These are phyloP conservation scores for Serripes groenlandicus DNA, from an alignment of 2,888 invertebrate species.

Conservation along the genomic window DNA sequence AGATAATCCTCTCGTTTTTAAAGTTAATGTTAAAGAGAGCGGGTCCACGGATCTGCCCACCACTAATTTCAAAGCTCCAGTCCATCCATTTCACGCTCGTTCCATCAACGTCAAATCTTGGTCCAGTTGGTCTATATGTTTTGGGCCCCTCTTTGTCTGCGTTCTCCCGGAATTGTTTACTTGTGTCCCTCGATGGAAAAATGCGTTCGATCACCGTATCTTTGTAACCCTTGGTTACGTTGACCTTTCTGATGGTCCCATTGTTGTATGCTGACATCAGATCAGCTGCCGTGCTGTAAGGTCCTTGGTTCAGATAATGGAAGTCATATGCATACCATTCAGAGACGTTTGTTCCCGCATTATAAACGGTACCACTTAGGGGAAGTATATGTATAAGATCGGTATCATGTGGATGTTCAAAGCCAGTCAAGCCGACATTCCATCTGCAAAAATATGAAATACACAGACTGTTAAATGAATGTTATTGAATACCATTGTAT, in stretches of 20 bases:
- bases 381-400: slow-evolving; percentile 71
- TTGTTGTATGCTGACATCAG: slow-evolving; percentile 64
- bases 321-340: slow-evolving; percentile 70
- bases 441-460: slow-evolving; percentile 44
- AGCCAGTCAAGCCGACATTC: slow-evolving; percentile 41
- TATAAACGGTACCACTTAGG: slow-evolving; percentile 66
- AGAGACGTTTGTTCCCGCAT: slow-evolving; percentile 66
- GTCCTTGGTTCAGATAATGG: slow-evolving; percentile 75
- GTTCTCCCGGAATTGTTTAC: slow-evolving; percentile 48
- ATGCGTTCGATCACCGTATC: slow-evolving; percentile 55
- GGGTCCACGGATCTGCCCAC: slow-evolving; percentile 70
- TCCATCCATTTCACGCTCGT: slow-evolving; percentile 75
- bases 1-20: slow-evolving; percentile 72
- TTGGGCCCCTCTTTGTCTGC: slow-evolving; percentile 70
- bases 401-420: slow-evolving; percentile 44
- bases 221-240: slow-evolving; percentile 61
- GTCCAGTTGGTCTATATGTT: slow-evolving; percentile 70
- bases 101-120: slow-evolving; percentile 72
- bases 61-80: slow-evolving; percentile 75
- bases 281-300: slow-evolving; percentile 58
- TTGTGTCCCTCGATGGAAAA: slow-evolving; percentile 63
- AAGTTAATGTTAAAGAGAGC: slow-evolving; percentile 73
- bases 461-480: no score
- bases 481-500: no score
- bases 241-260: slow-evolving; percentile 60